phyloP scores from a whole-genome alignment of 2,888 invertebrate species.

The Rotaria magnacalcarata region DNA sequence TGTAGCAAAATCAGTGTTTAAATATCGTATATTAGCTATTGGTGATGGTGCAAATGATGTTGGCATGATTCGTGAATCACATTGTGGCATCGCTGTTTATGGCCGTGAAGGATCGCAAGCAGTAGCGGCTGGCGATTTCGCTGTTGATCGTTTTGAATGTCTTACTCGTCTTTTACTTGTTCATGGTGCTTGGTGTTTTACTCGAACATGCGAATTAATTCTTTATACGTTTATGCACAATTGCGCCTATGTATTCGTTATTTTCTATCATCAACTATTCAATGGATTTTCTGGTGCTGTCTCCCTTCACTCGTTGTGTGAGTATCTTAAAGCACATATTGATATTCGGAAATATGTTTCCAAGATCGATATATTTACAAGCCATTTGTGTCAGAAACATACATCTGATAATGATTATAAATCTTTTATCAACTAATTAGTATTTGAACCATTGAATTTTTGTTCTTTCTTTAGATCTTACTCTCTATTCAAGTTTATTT shows the following conservation, averaged over 20 bases:
- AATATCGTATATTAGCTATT: background rate
- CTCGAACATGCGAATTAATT: slow-evolving; percentile 90
- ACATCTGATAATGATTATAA: too few relatives aligned
- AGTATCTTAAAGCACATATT: background rate
- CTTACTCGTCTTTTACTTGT: slow-evolving; percentile 82
- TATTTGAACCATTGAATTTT: too few relatives aligned
- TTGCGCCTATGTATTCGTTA: slow-evolving; percentile 65
- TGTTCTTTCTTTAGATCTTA: background rate
- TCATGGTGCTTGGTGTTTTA: slow-evolving; percentile 98
- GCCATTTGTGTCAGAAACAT: too few relatives aligned
- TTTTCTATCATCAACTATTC: slow-evolving; percentile 92
- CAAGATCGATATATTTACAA: too few relatives aligned
- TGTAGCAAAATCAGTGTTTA: slow-evolving; percentile 59
- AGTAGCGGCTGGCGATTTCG: slow-evolving; percentile 40
- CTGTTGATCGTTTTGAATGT: slow-evolving; percentile 75
- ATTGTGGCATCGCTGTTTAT: slow-evolving; percentile 45
- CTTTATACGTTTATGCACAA: slow-evolving; percentile 75
- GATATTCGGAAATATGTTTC: too few relatives aligned
- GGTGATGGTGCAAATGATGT: slow-evolving; percentile 28
- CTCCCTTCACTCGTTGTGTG: background rate
- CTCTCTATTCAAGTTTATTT: background rate
- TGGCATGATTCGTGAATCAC: slow-evolving; percentile 46
- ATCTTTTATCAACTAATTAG: too few relatives aligned
- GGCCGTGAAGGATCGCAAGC: slow-evolving; percentile 3
- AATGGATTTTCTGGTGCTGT: slow-evolving; percentile 78